These are phyloP conservation scores for Malacosoma neustria DNA, from an alignment of 2,888 invertebrate species.

Conservation along the genomic window DNA sequence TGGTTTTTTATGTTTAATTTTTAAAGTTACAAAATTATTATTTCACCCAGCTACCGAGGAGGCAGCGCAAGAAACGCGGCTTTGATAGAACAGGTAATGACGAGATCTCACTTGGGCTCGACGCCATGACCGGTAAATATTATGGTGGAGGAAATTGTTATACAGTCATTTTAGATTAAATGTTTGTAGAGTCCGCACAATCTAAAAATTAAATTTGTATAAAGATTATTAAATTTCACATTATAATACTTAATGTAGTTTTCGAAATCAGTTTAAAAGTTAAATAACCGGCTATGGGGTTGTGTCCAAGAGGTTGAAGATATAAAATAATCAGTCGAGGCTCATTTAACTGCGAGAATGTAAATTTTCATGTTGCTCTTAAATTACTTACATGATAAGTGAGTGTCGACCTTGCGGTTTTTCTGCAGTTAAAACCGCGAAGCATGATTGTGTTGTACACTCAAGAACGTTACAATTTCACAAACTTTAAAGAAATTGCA, in stretches of 20 bases:
- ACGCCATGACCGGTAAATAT: constrained; percentile 34
- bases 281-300: constrained; percentile 58
- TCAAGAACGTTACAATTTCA: constrained; percentile 27
- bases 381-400: no score
- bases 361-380: no score
- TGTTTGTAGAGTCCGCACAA: constrained; percentile 15
- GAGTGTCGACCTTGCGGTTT: background rate
- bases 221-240: no score
- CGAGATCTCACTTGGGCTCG: constrained; percentile 56
- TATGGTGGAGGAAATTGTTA: constrained; percentile 27
- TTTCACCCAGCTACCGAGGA: constrained; percentile 76
- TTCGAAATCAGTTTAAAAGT: no score
- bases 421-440: constrained; percentile 21
- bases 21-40: constrained; percentile 71
- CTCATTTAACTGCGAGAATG: no score
- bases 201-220: background rate
- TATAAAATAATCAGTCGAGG: constrained; percentile 45
- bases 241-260: no score
- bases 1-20: constrained; percentile 67
- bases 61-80: constrained; percentile 75
- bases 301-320: constrained; percentile 63
- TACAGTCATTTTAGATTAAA: constrained; percentile 11
- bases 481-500: constrained; percentile 21
- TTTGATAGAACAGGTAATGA: constrained; percentile 75
- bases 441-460: constrained; percentile 28